phyloP scores from a whole-genome alignment of 2,113 vertebrate species.

The Nannobrachium achirus region DNA sequence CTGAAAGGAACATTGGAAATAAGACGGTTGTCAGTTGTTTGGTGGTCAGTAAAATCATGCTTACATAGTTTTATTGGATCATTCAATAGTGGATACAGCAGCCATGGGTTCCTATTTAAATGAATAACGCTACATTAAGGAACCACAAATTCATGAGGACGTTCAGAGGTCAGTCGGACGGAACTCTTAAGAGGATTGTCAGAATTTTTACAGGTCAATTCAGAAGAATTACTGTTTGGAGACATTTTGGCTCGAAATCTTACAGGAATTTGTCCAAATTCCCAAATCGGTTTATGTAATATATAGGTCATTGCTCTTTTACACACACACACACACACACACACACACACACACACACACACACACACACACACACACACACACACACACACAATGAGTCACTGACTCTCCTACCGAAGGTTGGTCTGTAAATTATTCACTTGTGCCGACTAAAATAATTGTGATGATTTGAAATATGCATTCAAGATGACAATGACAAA shows the following conservation, averaged over 20 bases:
- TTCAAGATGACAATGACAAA: background rate
- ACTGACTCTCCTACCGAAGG: background rate
- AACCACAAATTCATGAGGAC: background rate
- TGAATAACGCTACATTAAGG: background rate
- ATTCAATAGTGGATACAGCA: no score
- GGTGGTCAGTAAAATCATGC: no score
- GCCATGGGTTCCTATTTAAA: no score
- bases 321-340: background rate
- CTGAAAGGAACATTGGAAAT: no score
- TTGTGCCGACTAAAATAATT: slow-evolving; percentile 26
- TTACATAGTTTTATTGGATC: no score
- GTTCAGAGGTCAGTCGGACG: no score
- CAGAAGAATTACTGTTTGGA: background rate
- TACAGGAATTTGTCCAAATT: no score
- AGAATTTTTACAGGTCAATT: no score
- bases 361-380: background rate
- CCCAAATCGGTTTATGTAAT: background rate
- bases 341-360: background rate
- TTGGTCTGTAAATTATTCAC: slow-evolving; percentile 35
- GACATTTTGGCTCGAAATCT: background rate
- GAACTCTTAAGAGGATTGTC: no score
- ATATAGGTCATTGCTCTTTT: background rate
- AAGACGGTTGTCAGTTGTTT: no score
- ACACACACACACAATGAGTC: background rate
- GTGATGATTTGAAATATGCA: slow-evolving; percentile 35